Evolutionary conservation across 2,888 invertebrate species (phyloP), one percentile per base, ranked within the genome.

Genomic region (Charanyca ferruginea): DNA sequence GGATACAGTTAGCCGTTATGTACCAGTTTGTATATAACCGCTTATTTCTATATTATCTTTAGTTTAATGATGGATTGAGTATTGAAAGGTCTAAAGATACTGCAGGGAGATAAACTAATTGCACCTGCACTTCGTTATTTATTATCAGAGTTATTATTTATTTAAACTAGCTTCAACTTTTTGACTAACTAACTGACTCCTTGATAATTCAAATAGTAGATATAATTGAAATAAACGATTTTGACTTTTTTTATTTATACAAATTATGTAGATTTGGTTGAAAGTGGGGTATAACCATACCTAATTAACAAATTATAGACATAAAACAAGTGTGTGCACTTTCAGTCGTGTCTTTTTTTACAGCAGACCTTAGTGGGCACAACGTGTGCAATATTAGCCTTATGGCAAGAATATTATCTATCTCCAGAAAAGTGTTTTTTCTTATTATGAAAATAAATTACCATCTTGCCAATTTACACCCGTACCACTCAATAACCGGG

Each of bases 11-110:
- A 66, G 13, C 51, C 28, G 35, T 64, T 66, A 67, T 62, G 4
- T 77, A 66, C 71, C 42, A 28, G 53, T 45, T 47, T 28, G 58
- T 63, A 64, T 57, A 66, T 68, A 73, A 41, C 25, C 44, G n/a
- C 53, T 63, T 64, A 64, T 61, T 58, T 62, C 18, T 41, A 71
- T 51, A 42, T 77, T 51, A 54, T 57, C 28, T 71, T 66, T 47
- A 54, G 35, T 49, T 53, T 28, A 41, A 35, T 71, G 11, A 55
- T n/a, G 28, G 38, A 53, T 69, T 48, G 25, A 18, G 62, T 61
- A 61, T 62, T 65, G 47, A 47, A 45, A 20, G 51, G 48, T 48
- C 25, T 58, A 44, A 45, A 41, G 25, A 38, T 41, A 58, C 41
- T 51, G n/a, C n/a, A n/a, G 25, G 32, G 9, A 47, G 51, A 48